Evolutionary conservation across 2,888 invertebrate genomes (phyloP), one percentile per base, ranked within the genome.

Genomic region (Tinea pellionella): DNA sequence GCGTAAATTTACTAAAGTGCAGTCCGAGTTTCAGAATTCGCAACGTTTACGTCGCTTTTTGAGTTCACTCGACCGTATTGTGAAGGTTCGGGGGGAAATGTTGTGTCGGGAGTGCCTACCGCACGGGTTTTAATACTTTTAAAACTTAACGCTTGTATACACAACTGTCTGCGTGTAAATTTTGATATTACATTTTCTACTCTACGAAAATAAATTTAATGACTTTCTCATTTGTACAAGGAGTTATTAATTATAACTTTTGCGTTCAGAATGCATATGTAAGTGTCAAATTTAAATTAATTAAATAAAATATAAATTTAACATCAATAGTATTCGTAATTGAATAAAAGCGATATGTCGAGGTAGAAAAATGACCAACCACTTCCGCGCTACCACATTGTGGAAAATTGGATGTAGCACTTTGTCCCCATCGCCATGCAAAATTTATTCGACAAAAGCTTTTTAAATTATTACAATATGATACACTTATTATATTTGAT

Each of bases 21-120:
- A 60, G 47, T 61, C 61, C 51, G 61, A 57, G 56, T 30, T 47
- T 24, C 47, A 56, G 37, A 37, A 59, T 60, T 59, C 15, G 13
- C 57, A 41, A 58, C 59, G 59, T 58, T 51, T 47, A 57, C 59
- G 55, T 63, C 61, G 68, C 65, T 67, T 72, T 73, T 74, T 68
- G 67, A 69, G 68, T 64, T 69, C 69, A 66, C 71, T 76, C 73
- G 71, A 69, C 72, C 74, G 69, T 71, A 64, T 65, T 63, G 53
- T 16, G 51, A 29, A 51, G 29, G n/a, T 16, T 57, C 29, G 57
- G 15, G 57, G 19, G 57, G 19, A 55, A 47, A 42, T 42, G 42
- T 42, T 47, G 13, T 16, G 47, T 16, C 47, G 15, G 9, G 16
- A 47, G 47, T 47, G 37, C 37, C 37, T 37, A 47, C 47, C 4